These are phyloP conservation scores for Geopemphigus sp. DNA, from an alignment of 1,140 invertebrate genomes.

Conservation along the genomic window DNA sequence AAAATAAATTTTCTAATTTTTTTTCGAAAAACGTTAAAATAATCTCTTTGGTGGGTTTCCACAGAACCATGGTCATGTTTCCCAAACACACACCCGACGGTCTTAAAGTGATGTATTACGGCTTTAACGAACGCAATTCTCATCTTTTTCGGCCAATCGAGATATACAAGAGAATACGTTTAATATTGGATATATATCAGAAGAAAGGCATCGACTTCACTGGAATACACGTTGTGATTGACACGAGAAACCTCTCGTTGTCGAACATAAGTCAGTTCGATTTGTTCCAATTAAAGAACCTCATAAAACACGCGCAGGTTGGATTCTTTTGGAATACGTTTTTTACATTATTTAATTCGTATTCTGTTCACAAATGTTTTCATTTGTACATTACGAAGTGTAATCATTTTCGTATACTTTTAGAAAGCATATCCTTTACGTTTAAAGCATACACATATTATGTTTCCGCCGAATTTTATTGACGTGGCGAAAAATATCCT, in stretches of 20 bases:
- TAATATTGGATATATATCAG: slow-evolving; percentile 46
- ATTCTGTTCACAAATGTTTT: no score
- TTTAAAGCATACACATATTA: slow-evolving; percentile 63
- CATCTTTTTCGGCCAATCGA: slow-evolving; percentile 41
- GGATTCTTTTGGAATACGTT: background rate
- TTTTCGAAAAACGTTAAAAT: no score
- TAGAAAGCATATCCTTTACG: slow-evolving; percentile 65
- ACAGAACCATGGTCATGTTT: slow-evolving; percentile 42
- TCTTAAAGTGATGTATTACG: slow-evolving; percentile 30
- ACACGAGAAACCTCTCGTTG: slow-evolving; percentile 5
- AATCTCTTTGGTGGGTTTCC: background rate
- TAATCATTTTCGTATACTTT: slow-evolving; percentile 52
- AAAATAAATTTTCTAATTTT: no score
- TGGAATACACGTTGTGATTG: slow-evolving; percentile 40
- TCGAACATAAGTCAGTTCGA: slow-evolving; percentile 48
- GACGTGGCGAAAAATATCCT: slow-evolving; percentile 64
- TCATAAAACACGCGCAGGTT: slow-evolving; percentile 49
- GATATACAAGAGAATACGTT: slow-evolving; percentile 45
- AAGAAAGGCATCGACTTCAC: slow-evolving; percentile 48
- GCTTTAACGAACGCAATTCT: background rate
- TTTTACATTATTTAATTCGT: no score
- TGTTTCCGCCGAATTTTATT: slow-evolving; percentile 65
- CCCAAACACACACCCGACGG: slow-evolving; percentile 49
- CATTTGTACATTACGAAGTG: no score
- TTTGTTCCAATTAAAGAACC: slow-evolving; percentile 44